Evolutionary conservation across 2,888 invertebrate species (phyloP).

Genomic region (Hypolimnas misippus): DNA sequence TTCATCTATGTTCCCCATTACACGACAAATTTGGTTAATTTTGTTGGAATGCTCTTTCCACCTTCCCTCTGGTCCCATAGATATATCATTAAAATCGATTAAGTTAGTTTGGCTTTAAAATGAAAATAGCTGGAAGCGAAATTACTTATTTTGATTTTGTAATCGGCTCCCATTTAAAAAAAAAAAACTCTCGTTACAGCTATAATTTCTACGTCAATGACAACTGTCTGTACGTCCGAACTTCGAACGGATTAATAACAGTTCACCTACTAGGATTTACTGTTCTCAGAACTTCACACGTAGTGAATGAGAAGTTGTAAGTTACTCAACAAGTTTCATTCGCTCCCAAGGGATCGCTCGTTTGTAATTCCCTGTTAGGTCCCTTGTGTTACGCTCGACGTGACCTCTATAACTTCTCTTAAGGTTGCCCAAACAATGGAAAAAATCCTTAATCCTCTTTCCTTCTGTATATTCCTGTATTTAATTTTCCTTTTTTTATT

Average conservation of each 20-base stretch:
- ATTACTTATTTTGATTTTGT: no score
- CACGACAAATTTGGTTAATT: no score
- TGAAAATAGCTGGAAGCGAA: no score
- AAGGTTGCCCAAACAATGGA: slow-evolving; percentile 24
- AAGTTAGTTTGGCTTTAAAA: no score
- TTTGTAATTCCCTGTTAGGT: slow-evolving; percentile 49
- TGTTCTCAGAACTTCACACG: slow-evolving; percentile 42
- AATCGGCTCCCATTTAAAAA: no score
- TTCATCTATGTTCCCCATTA: no score
- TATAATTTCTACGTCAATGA: no score
- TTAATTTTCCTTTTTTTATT: neutral
- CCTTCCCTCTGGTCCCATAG: no score
- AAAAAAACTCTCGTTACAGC: no score
- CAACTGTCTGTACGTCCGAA: neutral
- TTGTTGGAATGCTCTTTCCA: no score
- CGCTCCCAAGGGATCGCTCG: slow-evolving; percentile 42
- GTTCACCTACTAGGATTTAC: slow-evolving; percentile 7
- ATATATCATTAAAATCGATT: no score
- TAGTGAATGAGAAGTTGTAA: slow-evolving; percentile 48
- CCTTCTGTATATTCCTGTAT: neutral
- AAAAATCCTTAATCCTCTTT: slow-evolving; percentile 13
- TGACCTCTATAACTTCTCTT: slow-evolving; percentile 47
- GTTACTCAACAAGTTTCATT: slow-evolving; percentile 47
- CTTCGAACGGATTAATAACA: slow-evolving; percentile 14
- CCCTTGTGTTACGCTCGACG: slow-evolving; percentile 31